A percentile compares a stretch with the other conserved stretches of the same genome.
Conservation (phyloP, 2,113 vertebrate species). For the Corvus moneduloides region DNA sequence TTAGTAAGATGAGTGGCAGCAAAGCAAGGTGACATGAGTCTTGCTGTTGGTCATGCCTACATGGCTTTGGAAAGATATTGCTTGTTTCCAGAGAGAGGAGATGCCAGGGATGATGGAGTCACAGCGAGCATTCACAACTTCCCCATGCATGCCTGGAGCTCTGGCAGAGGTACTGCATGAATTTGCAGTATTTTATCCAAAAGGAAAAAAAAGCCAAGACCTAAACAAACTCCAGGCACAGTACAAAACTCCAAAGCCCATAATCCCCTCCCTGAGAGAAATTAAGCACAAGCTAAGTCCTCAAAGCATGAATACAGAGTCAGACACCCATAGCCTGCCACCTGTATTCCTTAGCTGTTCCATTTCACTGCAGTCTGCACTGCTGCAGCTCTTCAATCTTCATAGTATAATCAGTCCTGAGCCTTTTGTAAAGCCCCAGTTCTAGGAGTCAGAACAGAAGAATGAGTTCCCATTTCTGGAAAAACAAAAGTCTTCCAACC, state of each 20-base stretch:
- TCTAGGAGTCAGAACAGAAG: background rate
- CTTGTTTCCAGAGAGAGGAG: background rate
- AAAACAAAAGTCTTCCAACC: background rate
- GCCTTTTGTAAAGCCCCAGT: background rate
- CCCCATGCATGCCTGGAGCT: background rate
- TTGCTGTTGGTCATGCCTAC: background rate
- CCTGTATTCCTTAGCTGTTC: background rate
- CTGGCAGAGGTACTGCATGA: background rate
- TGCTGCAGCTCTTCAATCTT: background rate
- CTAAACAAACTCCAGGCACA: background rate
- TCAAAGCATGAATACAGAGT: background rate
- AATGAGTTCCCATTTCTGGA: background rate
- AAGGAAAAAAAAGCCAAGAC: background rate
- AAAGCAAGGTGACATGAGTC: background rate
- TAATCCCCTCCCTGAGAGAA: slow-evolving; percentile 27
- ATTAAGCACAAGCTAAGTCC: background rate
- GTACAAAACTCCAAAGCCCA: background rate
- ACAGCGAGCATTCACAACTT: background rate
- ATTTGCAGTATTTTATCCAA: background rate
- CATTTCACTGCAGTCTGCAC: background rate
- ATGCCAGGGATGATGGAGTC: background rate
- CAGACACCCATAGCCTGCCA: background rate
- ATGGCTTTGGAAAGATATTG: background rate
- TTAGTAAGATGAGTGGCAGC: background rate
- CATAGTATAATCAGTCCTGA: background rate